Base-by-base conservation (phyloP, 2,888 invertebrate species). In the Hydropsyche betteni region DNA sequence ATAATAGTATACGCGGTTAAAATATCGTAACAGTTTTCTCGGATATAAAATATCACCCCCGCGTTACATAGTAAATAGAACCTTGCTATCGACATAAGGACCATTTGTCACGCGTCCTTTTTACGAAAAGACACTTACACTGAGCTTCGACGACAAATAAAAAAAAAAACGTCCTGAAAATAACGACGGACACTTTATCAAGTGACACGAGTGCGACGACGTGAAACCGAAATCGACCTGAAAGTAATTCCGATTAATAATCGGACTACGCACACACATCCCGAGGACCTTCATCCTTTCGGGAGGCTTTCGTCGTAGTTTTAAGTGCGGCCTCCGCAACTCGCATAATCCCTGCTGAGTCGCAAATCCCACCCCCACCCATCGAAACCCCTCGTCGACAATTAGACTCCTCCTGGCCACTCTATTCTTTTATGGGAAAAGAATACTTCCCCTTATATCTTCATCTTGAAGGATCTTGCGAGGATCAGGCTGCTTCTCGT, bases 401-500 rank as follows among this genome's bases (percentile, higher is more conserved):
- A 74, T 74, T 74, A 74, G 74, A 55, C 55, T 16, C 69, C 52
- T 38, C 50, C 52, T 52, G 36, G 33, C 64, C 52, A 68, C 36
- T 68, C 69, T 74, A 74, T 74, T 75, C 75, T 75, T 75, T 72
- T 52, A 51, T 70, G 12, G 10, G 16, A 36, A 69, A 38, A 70
- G 44, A 44, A 44, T 44, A 44, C 44, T 44, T 44, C 33, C 69
- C 50, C 68, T 34, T 14, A 69, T 24, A 55, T 55, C 44, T 55
- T 64, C 64, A 34, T 16, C 34, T 64, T n/a, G 7, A 0, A n/a
- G 55, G 16, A 14, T 16, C 24, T 55, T 55, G 10, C 8, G 10
- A 24, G 24, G 24, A 55, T 16, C 51, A 14, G 69, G 64, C 69
- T 68, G 34, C 36, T 8, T n/a, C 10, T 10, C 61, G 16, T n/a